Evolutionary conservation across 2,113 vertebrate species (phyloP).

Genomic region (Tachycineta bicolor): DNA sequence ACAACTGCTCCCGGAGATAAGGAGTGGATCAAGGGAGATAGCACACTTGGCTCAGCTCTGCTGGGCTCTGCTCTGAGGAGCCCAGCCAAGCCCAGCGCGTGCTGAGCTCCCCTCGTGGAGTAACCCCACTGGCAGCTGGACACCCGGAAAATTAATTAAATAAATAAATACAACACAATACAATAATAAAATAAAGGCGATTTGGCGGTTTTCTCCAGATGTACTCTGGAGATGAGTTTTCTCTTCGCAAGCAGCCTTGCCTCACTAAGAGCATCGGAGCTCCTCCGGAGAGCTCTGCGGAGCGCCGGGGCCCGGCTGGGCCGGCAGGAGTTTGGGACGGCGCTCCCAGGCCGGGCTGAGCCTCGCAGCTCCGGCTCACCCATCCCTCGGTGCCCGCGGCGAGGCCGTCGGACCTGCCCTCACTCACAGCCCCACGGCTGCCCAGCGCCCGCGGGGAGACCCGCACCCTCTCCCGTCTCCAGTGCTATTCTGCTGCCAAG

Average conservation of each 20-base stretch:
- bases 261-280: not conserved
- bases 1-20: conserved; percentile 14
- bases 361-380: not conserved
- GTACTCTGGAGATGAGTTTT: not conserved
- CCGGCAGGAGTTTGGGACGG: not conserved
- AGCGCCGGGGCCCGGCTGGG: not conserved
- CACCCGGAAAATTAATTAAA: not conserved
- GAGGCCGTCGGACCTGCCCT: not conserved
- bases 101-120: not conserved
- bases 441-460: not conserved
- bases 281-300: not conserved
- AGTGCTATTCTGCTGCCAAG: not conserved
- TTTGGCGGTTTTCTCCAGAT: not conserved
- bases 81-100: not conserved
- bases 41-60: not conserved
- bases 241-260: not conserved
- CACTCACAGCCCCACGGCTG: not conserved
- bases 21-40: conserved; percentile 7
- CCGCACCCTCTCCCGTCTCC: not conserved
- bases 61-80: not conserved
- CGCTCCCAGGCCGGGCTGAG: not conserved
- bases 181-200: too few species aligned
- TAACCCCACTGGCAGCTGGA: not conserved
- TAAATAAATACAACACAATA: too few species aligned
- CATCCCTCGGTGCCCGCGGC: accelerated